Percentiles rank a stretch among this genome's conserved stretches.
These are phyloP conservation scores for Diarsia rubi DNA, from an alignment of 2,888 invertebrate species.

Conservation along the genomic window DNA sequence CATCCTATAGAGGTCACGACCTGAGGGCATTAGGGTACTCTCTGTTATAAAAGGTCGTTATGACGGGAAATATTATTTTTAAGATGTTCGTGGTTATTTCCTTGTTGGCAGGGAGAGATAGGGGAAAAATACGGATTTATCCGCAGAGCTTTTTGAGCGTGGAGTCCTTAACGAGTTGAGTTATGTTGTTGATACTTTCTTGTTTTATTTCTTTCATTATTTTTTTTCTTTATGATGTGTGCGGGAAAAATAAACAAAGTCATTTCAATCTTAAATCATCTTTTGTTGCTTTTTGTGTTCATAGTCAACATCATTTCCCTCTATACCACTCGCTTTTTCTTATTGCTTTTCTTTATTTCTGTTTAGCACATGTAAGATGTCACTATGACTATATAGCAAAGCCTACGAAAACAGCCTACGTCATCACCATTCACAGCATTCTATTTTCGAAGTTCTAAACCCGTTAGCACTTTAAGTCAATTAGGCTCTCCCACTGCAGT, in stretches of 20 bases:
- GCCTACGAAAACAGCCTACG: not conserved
- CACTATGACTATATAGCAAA: too few relatives aligned
- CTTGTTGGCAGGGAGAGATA: slow-evolving; percentile 24
- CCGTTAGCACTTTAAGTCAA: slow-evolving; percentile 40
- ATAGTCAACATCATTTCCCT: not conserved
- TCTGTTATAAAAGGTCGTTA: slow-evolving; percentile 35
- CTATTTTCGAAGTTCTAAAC: slow-evolving; percentile 26
- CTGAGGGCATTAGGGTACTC: slow-evolving; percentile 42
- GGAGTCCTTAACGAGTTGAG: slow-evolving; percentile 25
- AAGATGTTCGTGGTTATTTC: slow-evolving; percentile 49
- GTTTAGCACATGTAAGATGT: not conserved
- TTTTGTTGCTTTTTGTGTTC: not conserved
- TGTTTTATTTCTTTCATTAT: slow-evolving; percentile 21
- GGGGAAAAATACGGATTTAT: slow-evolving; percentile 24
- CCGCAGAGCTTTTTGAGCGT: slow-evolving; percentile 12
- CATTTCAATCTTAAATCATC: not conserved
- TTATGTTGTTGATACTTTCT: slow-evolving; percentile 11
- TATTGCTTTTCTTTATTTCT: not conserved
- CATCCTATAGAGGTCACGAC: slow-evolving; percentile 49
- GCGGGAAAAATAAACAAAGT: not conserved
- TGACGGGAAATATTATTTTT: slow-evolving; percentile 45
- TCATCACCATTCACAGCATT: slow-evolving; percentile 18
- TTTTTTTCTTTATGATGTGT: not conserved
- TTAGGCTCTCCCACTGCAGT: slow-evolving; percentile 30
- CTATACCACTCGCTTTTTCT: not conserved